Conservation (phyloP, 2,888 invertebrate species). For the Cephus pulcher region DNA sequence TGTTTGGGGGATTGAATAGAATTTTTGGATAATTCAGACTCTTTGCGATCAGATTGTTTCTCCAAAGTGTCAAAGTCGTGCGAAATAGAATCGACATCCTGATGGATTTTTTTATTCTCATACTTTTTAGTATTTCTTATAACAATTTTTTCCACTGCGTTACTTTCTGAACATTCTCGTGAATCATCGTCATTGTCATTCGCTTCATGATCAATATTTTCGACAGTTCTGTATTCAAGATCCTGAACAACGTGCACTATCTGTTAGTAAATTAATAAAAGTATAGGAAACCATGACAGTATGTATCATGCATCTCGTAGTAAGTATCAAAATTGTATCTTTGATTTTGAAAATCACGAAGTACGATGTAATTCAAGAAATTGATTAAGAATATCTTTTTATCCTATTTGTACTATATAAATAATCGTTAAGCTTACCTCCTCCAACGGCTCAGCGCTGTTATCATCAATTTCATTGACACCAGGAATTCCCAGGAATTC, state of each 20-base stretch:
- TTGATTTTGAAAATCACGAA: background rate
- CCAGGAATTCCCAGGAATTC: slow-evolving; percentile 48
- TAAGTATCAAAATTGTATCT: background rate
- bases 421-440: slow-evolving; percentile 48
- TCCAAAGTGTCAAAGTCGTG: background rate
- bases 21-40: background rate
- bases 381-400: background rate
- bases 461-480: slow-evolving; percentile 51
- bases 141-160: slow-evolving; percentile 39
- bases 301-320: background rate
- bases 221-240: slow-evolving; percentile 23
- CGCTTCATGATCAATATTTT: slow-evolving; percentile 37
- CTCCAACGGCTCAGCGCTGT: slow-evolving; percentile 58
- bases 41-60: background rate
- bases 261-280: background rate
- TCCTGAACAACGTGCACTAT: background rate
- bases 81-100: background rate
- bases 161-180: slow-evolving; percentile 27
- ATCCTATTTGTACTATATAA: background rate
- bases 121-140: background rate
- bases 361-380: background rate
- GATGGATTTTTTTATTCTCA: background rate
- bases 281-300: background rate
- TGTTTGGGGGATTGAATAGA: background rate
- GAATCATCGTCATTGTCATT: slow-evolving; percentile 24